Percentiles rank a stretch among this genome's conserved stretches.
Evolutionary conservation across 2,888 invertebrate genomes (phyloP).

Genomic region (Philhelius pedissequus): DNA sequence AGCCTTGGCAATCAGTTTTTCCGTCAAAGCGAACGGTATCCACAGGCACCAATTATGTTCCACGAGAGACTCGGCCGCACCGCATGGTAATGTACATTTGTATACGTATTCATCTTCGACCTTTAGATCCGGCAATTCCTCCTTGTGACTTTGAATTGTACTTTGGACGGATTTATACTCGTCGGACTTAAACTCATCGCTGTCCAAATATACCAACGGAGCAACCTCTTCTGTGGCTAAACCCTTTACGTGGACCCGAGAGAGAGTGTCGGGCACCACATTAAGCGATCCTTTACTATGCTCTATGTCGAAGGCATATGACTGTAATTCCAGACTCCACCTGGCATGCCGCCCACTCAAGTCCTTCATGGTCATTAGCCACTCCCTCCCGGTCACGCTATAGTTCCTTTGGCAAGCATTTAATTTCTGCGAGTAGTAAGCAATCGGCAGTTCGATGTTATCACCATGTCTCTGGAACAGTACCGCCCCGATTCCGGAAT

Average conservation of each 20-base stretch:
- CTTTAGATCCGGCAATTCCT: neutral
- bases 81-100: neutral
- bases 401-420: too few species aligned
- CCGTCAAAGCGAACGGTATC: slow-evolving; percentile 10
- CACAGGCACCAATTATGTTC: slow-evolving; percentile 19
- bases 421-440: slow-evolving; percentile 28
- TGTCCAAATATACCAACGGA: neutral
- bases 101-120: slow-evolving; percentile 3
- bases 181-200: neutral
- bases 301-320: neutral
- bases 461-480: neutral
- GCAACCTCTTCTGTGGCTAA: neutral
- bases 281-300: neutral
- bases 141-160: neutral
- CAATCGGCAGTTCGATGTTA: neutral
- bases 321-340: neutral
- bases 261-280: neutral
- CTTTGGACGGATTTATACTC: neutral
- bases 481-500: neutral
- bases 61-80: neutral
- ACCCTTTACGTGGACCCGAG: neutral
- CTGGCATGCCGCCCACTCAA: too few species aligned
- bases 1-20: neutral
- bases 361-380: too few species aligned
- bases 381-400: too few species aligned